Conservation (phyloP, 2,113 vertebrate genomes). For the western clawed frog (Xenopus tropicalis) region UCB_Xtro_10.0 CM004444.2:113176501-113177000, state of each 20-base stretch:
- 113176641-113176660: too few relatives aligned
- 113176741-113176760: conserved; percentile 91
- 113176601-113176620: too few relatives aligned
- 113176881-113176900: conserved; percentile 12
- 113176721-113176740: conserved; percentile 97
- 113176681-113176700: conserved; percentile 31
- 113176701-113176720: conserved; percentile 98
- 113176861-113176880: neutral
- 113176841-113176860: conserved; percentile 9
- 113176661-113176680: too few relatives aligned
- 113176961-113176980: conserved; percentile 15
- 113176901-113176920: conserved; percentile 45
- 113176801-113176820: conserved; percentile 19
- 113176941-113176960: neutral
- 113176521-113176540: too few relatives aligned
- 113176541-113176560: too few relatives aligned
- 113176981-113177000: conserved; percentile 39
- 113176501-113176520: too few relatives aligned
- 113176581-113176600: too few relatives aligned
- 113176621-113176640: too few relatives aligned
- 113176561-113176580: too few relatives aligned
- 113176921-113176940: conserved; percentile 54
- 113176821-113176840: conserved; percentile 18
- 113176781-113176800: conserved; percentile 53
- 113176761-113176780: conserved; percentile 83